phyloP scores from a whole-genome alignment of 1,140 invertebrate genomes.

The Conus betulinus region DNA sequence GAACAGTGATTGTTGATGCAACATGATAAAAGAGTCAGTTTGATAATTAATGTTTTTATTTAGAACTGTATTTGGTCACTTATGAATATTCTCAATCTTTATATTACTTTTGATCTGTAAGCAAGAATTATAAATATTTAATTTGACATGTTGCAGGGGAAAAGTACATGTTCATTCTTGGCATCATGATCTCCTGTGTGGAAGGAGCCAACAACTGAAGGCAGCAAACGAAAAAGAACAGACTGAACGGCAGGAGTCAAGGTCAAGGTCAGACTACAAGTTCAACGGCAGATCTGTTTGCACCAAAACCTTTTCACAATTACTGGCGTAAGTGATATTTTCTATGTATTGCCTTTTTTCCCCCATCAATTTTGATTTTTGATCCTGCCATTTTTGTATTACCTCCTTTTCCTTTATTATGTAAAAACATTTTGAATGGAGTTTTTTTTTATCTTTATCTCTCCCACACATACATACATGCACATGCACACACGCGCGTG shows the following conservation, averaged over 20 bases:
- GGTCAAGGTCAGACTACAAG: not conserved
- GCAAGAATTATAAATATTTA: no score
- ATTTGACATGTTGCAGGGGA: not conserved
- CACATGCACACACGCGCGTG: no score
- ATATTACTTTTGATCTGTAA: no score
- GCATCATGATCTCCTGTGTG: not conserved
- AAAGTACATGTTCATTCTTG: not conserved
- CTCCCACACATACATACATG: no score
- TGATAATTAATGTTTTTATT: no score
- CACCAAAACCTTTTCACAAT: not conserved
- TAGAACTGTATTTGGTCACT: no score
- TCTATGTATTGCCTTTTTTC: no score
- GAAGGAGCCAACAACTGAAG: not conserved
- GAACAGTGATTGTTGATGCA: no score
- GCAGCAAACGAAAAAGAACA: not conserved
- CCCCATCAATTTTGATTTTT: no score
- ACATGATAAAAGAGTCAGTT: no score
- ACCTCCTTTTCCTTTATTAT: not conserved
- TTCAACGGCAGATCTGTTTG: slow-evolving; percentile 3
- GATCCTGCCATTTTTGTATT: not conserved
- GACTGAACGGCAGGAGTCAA: not conserved
- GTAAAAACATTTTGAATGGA: not conserved
- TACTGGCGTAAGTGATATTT: not conserved
- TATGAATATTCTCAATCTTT: no score
- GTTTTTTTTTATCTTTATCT: no score